Percentiles rank a stretch among this genome's conserved stretches.
These are phyloP conservation scores for Scolanthus callimorphus DNA, from an alignment of 92 coral and sea anemone species.

Conservation along the genomic window DNA sequence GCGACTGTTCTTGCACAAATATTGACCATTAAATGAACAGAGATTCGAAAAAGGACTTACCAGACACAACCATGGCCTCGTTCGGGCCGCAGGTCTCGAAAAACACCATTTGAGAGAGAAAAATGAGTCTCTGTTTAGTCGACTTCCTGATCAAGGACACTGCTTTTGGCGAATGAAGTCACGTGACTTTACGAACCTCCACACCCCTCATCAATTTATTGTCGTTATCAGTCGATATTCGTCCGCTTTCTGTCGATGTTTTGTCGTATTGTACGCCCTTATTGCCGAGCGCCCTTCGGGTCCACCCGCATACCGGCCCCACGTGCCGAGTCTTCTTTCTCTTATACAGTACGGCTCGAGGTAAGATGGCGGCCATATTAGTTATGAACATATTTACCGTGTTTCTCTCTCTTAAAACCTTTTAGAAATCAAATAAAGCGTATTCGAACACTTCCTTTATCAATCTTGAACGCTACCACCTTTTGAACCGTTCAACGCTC, in stretches of 20 bases:
- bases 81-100: conserved; percentile 98
- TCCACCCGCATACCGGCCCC: conserved; percentile 82
- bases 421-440: too few relatives aligned
- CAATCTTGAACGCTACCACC: too few relatives aligned
- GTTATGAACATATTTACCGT: neutral
- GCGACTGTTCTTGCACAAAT: neutral
- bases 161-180: too few relatives aligned
- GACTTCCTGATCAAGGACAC: too few relatives aligned
- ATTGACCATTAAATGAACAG: neutral
- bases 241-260: conserved; percentile 35
- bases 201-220: too few relatives aligned
- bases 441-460: too few relatives aligned
- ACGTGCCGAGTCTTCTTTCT: conserved; percentile 87
- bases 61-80: conserved; percentile 98
- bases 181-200: conserved; percentile 36
- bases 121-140: too few relatives aligned
- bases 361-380: conserved; percentile 87
- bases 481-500: too few relatives aligned
- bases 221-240: conserved; percentile 18
- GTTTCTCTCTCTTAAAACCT: neutral
- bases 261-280: conserved; percentile 28
- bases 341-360: conserved; percentile 66
- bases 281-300: conserved; percentile 27
- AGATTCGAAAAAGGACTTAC: conserved; percentile 29
- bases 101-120: conserved; percentile 62